These are phyloP conservation scores for Myotis daubentonii DNA, from an alignment of 2,797 vertebrate genomes.

Conservation along the genomic window DNA sequence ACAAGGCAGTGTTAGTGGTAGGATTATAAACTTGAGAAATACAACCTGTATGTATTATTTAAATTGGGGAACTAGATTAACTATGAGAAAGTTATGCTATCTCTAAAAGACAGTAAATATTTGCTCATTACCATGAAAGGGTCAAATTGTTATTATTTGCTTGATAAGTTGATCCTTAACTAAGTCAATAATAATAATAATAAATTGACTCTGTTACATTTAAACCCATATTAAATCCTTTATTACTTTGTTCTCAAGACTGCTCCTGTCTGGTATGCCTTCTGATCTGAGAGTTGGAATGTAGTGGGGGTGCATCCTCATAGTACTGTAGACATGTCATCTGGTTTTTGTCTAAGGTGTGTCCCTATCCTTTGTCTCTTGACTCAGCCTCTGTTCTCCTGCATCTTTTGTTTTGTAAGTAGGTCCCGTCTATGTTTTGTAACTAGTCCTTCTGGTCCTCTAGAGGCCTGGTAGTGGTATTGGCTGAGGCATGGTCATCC, in stretches of 20 bases:
- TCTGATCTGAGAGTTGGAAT: not conserved
- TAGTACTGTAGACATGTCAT: not conserved
- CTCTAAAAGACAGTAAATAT: not conserved
- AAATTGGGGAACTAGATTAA: not conserved
- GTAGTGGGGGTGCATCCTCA: rapidly evolving
- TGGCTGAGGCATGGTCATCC: not conserved
- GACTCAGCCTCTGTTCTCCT: not conserved
- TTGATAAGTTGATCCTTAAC: not conserved
- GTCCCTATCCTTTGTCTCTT: not conserved
- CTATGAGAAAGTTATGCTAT: not conserved
- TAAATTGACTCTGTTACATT: not conserved
- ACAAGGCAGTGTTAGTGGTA: not conserved
- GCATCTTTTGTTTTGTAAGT: not conserved
- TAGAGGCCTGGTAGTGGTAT: not conserved
- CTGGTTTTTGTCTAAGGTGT: not conserved
- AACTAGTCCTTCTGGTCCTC: not conserved
- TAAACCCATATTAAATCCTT: not conserved
- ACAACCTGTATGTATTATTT: not conserved
- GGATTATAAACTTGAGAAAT: not conserved
- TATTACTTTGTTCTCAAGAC: not conserved
- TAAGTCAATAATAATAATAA: not conserved
- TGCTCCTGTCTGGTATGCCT: not conserved
- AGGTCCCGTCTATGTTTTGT: not conserved
- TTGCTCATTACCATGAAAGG: not conserved
- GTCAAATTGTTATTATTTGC: not conserved